Evolutionary conservation across 92 coral and sea anemone species (phyloP).

Genomic region (Zoanthus solanderi): DNA sequence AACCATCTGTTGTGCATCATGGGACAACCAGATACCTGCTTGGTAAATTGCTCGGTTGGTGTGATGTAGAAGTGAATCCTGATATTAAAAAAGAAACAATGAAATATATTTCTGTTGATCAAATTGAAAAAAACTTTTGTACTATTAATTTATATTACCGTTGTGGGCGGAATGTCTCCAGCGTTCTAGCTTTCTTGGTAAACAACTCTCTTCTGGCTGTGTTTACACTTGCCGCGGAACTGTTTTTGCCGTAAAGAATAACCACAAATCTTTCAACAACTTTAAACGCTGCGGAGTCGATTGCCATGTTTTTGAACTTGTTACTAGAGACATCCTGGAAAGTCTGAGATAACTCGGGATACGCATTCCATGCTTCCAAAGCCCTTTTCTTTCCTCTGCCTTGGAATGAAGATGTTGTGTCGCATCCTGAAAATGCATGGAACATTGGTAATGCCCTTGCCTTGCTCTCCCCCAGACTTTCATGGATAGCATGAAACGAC

Average conservation of each 20-base stretch:
- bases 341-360: constrained; percentile 20
- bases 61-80: constrained; percentile 41
- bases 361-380: constrained; percentile 33
- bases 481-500: background rate
- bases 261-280: constrained; percentile 29
- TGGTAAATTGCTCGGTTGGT: constrained; percentile 27
- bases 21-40: constrained; percentile 29
- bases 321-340: constrained; percentile 21
- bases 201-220: constrained; percentile 43
- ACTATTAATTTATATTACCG: constrained; percentile 11
- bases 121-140: background rate
- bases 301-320: constrained; percentile 26
- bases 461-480: constrained; percentile 14
- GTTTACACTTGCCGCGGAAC: constrained; percentile 18
- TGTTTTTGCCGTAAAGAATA: constrained; percentile 29
- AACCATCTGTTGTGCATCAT: constrained; percentile 13
- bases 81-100: background rate
- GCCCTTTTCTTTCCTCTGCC: constrained; percentile 36
- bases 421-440: constrained; percentile 28
- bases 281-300: constrained; percentile 31
- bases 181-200: constrained; percentile 19
- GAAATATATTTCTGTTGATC: constrained; percentile 10
- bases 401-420: constrained; percentile 30
- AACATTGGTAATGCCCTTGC: constrained; percentile 24
- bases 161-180: constrained; percentile 50